Evolutionary conservation across 2,888 invertebrate genomes (phyloP).

Genomic region (Salpingus planirostris): DNA sequence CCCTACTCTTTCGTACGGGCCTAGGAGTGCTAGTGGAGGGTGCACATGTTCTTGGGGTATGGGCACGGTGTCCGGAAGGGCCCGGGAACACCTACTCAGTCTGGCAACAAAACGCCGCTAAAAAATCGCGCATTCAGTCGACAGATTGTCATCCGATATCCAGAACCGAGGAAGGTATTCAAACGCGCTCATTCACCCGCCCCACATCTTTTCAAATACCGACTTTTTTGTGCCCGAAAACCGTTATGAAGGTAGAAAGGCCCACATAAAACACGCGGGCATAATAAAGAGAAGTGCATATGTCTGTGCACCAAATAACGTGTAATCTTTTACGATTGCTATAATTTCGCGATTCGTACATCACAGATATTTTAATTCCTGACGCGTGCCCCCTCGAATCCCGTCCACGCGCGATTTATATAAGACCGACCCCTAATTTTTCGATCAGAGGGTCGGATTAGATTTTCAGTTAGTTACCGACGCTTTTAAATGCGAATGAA

Average conservation of each 20-base stretch:
- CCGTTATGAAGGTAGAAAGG: slow-evolving; percentile 39
- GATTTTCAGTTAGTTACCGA: too few species aligned
- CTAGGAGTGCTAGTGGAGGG: too few species aligned
- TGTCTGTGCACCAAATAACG: slow-evolving; percentile 26
- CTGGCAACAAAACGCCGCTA: slow-evolving; percentile 31
- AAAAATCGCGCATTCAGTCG: slow-evolving; percentile 36
- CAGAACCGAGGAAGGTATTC: slow-evolving; percentile 28
- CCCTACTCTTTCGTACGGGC: too few species aligned
- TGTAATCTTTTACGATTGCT: slow-evolving; percentile 38
- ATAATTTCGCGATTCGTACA: slow-evolving; percentile 37
- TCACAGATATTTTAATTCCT: slow-evolving; percentile 40
- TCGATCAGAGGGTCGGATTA: too few species aligned
- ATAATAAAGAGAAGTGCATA: too few species aligned
- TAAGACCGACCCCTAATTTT: too few species aligned
- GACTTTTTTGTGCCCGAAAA: slow-evolving; percentile 32
- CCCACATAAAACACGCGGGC: too few species aligned
- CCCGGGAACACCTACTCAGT: slow-evolving; percentile 34
- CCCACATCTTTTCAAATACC: slow-evolving; percentile 32
- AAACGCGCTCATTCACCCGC: slow-evolving; percentile 27
- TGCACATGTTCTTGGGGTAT: too few species aligned
- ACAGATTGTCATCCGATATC: slow-evolving; percentile 38
- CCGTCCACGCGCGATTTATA: too few species aligned
- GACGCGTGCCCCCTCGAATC: slow-evolving; percentile 38
- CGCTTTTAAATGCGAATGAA: too few species aligned
- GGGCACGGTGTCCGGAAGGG: slow-evolving; percentile 39